phyloP scores from a whole-genome alignment of 2,113 vertebrate species.

The Myotis brandtii region DNA sequence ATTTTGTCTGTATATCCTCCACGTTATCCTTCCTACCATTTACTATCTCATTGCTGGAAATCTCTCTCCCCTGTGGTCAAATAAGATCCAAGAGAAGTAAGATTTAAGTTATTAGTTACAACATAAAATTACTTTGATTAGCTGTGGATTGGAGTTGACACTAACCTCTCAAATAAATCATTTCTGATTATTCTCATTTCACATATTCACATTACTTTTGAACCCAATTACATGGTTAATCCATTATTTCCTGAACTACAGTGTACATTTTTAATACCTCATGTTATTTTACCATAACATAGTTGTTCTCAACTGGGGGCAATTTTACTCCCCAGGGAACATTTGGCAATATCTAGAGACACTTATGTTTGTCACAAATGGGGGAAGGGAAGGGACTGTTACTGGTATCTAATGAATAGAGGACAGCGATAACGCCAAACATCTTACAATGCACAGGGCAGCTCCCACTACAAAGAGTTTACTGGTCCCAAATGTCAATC shows the following conservation, averaged over 20 bases:
- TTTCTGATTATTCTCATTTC: slow-evolving; percentile 54
- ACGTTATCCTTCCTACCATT: not conserved
- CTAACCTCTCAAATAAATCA: slow-evolving; percentile 55
- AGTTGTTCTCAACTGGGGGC: not conserved
- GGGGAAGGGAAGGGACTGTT: not conserved
- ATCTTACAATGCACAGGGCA: not conserved
- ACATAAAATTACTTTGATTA: slow-evolving; percentile 40
- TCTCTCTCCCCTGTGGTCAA: not conserved
- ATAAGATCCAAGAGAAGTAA: not conserved
- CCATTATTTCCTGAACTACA: not conserved
- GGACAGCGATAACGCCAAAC: not conserved
- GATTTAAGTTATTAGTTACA: slow-evolving; percentile 43
- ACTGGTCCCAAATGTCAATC: not conserved
- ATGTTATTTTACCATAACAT: slow-evolving; percentile 5
- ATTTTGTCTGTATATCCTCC: slow-evolving; percentile 40
- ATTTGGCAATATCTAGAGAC: not conserved
- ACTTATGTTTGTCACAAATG: not conserved
- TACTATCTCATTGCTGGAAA: slow-evolving; percentile 32
- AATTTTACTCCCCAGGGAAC: not conserved
- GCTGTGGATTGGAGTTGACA: slow-evolving; percentile 16
- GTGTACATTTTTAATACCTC: not conserved
- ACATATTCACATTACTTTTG: slow-evolving; percentile 54
- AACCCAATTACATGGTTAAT: slow-evolving; percentile 42
- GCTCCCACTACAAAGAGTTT: not conserved
- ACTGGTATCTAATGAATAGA: not conserved